A percentile compares a stretch with the other conserved stretches of the same genome.
These are phyloP conservation scores for Astreopora myriophthalma DNA, from an alignment of 64 coral and sea anemone species.

Conservation along the genomic window DNA sequence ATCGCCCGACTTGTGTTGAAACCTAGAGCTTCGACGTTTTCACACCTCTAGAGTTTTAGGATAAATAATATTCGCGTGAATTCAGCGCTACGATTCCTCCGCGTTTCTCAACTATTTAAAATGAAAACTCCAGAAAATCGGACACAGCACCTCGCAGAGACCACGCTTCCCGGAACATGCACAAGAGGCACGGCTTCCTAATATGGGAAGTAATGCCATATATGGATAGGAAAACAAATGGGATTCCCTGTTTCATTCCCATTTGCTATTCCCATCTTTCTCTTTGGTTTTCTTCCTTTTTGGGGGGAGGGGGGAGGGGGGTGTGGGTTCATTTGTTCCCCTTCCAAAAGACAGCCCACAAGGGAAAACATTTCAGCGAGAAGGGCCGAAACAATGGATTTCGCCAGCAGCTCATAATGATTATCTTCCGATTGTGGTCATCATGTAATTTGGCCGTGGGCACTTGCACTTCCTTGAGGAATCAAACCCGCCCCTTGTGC, in stretches of 20 bases:
- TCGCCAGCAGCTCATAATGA: too few species aligned
- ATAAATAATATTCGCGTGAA: not conserved
- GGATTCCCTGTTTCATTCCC: conserved; percentile 17
- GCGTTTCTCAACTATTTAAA: not conserved
- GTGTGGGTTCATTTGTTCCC: too few species aligned
- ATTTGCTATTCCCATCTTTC: not conserved
- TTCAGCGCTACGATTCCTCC: not conserved
- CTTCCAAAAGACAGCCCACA: too few species aligned
- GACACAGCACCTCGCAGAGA: conserved; percentile 5
- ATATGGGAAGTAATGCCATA: conserved; percentile 25
- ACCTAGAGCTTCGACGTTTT: not conserved
- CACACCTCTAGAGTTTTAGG: not conserved
- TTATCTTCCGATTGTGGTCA: too few species aligned
- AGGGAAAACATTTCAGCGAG: too few species aligned
- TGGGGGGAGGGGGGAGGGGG: too few species aligned
- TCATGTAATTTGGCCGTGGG: too few species aligned
- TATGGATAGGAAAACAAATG: conserved; percentile 2
- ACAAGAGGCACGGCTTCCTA: conserved; percentile 15
- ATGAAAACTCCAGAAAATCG: conserved; percentile 32
- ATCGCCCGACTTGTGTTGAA: not conserved
- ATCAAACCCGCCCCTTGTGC: too few species aligned
- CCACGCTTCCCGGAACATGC: conserved; percentile 60
- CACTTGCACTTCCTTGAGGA: too few species aligned
- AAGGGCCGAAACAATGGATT: too few species aligned
- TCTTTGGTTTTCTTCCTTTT: not conserved